These are phyloP conservation scores for Acinonyx jubatus DNA, from an alignment of 2,113 vertebrate species.

Conservation along the genomic window DNA sequence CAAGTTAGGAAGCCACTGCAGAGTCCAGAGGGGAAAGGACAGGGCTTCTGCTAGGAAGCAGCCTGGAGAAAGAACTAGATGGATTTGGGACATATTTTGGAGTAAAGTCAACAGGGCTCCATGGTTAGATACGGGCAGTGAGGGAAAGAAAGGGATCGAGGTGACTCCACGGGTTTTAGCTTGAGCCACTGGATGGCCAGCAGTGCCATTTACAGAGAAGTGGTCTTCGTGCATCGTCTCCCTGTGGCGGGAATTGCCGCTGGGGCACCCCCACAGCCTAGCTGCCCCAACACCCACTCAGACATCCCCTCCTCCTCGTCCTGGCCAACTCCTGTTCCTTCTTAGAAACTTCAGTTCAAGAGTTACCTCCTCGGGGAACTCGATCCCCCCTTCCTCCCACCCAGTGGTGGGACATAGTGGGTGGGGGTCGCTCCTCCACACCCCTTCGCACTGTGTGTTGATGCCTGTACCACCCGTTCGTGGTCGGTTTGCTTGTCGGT, in stretches of 20 bases:
- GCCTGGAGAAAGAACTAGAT: not conserved
- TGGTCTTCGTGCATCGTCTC: not conserved
- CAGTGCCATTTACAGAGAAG: not conserved
- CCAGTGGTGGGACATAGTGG: not conserved
- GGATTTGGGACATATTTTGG: not conserved
- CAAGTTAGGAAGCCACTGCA: not conserved
- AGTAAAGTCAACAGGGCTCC: not conserved
- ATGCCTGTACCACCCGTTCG: accelerated
- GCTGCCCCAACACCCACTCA: not conserved
- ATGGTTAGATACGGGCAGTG: not conserved
- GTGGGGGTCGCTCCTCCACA: accelerated
- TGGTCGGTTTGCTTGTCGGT: not conserved
- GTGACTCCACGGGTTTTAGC: not conserved
- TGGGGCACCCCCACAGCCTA: not conserved
- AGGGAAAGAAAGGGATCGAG: not conserved
- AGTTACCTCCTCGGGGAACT: not conserved
- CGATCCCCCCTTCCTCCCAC: not conserved
- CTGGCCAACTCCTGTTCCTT: not conserved
- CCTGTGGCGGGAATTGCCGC: not conserved
- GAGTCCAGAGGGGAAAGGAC: not conserved
- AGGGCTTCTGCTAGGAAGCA: not conserved
- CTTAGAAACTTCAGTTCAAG: not conserved
- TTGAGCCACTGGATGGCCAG: not conserved
- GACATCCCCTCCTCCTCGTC: not conserved
- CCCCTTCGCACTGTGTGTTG: accelerated